Conservation (phyloP, 2,888 invertebrate species). For the Platycheirus rosarum region DNA sequence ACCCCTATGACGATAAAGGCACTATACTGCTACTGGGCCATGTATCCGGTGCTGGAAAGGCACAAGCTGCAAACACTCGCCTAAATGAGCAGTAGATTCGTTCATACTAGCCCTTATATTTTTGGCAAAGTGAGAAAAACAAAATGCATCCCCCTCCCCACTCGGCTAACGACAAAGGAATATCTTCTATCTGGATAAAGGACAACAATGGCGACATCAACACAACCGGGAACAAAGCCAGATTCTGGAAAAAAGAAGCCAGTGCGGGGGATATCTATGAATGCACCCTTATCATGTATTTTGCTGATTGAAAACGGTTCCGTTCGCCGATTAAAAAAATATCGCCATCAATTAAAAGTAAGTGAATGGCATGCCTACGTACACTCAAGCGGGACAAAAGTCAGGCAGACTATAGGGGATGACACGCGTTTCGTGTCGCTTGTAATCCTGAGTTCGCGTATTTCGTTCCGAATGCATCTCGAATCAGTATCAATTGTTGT, state of each 20-base stretch:
- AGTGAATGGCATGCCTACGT: constrained; percentile 30
- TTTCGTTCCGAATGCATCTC: constrained; percentile 65
- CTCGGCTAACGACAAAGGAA: constrained; percentile 70
- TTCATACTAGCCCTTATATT: constrained; percentile 41
- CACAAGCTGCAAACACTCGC: constrained; percentile 43
- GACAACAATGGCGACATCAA: constrained; percentile 66
- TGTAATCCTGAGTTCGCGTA: constrained; percentile 62
- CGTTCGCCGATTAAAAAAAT: constrained; percentile 72
- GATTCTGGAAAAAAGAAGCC: constrained; percentile 11
- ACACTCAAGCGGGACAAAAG: constrained; percentile 32
- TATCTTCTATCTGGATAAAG: constrained; percentile 65
- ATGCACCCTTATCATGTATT: constrained; percentile 70
- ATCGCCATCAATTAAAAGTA: constrained; percentile 72
- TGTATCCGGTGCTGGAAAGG: constrained; percentile 37
- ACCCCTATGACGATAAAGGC: constrained; percentile 64
- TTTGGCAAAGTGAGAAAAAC: constrained; percentile 35
- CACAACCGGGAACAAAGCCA: constrained; percentile 35
- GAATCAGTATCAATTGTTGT: constrained; percentile 40
- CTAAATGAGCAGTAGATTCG: constrained; percentile 62
- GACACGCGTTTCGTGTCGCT: constrained; percentile 59
- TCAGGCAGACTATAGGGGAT: constrained; percentile 37
- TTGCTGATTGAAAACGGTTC: constrained; percentile 73
- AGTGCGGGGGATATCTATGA: constrained; percentile 48
- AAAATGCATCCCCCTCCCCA: constrained; percentile 34
- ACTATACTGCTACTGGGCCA: constrained; percentile 29